Conservation (phyloP, 2,113 vertebrate species). For the Vimba vimba region DNA sequence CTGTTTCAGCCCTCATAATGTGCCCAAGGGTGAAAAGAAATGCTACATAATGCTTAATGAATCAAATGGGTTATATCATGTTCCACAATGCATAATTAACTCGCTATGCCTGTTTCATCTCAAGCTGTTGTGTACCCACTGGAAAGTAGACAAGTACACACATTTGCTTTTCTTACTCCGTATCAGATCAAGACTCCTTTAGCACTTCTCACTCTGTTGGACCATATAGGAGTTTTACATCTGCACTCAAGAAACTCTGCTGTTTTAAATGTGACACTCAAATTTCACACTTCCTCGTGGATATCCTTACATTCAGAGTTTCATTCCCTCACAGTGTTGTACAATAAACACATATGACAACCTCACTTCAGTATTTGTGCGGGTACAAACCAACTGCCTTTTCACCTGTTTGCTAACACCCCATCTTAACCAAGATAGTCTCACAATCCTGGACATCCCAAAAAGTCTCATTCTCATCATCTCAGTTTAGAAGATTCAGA, state of each 20-base stretch:
- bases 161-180: slow-evolving; percentile 44
- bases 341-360: background rate
- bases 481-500: background rate
- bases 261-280: slow-evolving; percentile 41
- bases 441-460: background rate
- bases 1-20: slow-evolving; percentile 57
- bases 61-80: slow-evolving; percentile 57
- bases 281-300: slow-evolving; percentile 29
- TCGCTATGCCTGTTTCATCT: slow-evolving; percentile 54
- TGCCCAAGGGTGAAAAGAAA: slow-evolving; percentile 56
- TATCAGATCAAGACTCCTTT: slow-evolving; percentile 36
- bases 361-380: background rate
- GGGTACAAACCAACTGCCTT: background rate
- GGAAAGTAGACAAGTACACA: slow-evolving; percentile 26
- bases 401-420: background rate
- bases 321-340: background rate
- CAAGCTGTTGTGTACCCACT: slow-evolving; percentile 45
- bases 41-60: slow-evolving; percentile 59
- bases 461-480: background rate
- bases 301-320: background rate
- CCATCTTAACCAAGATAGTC: background rate
- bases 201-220: slow-evolving; percentile 27
- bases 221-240: slow-evolving; percentile 39
- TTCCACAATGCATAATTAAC: slow-evolving; percentile 62
- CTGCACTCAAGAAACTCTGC: slow-evolving; percentile 21